phyloP scores from a whole-genome alignment of 2,797 vertebrate genomes.

The Mionectes olivaceus region DNA sequence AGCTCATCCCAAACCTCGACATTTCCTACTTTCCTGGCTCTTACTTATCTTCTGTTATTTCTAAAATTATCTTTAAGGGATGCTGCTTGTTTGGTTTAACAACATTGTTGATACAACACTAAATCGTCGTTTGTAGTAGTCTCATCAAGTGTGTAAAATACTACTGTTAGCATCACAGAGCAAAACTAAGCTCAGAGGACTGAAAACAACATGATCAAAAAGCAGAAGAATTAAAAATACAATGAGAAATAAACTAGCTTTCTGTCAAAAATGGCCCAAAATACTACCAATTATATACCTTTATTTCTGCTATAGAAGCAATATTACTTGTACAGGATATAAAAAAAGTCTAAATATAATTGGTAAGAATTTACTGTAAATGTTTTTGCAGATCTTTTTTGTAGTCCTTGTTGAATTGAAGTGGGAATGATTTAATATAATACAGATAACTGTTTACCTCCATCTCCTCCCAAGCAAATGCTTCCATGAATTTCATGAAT shows the following conservation, averaged over 20 bases:
- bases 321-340: not conserved
- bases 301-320: not conserved
- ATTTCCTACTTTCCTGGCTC: not conserved
- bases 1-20: not conserved
- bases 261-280: not conserved
- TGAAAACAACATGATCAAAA: not conserved
- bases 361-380: not conserved
- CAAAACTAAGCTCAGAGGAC: not conserved
- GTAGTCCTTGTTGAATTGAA: not conserved
- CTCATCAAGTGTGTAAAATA: not conserved
- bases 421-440: not conserved
- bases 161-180: not conserved
- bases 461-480: not conserved
- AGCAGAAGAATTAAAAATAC: not conserved
- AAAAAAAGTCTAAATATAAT: not conserved
- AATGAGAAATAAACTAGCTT: not conserved
- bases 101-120: not conserved
- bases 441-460: not conserved
- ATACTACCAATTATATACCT: not conserved
- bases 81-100: not conserved
- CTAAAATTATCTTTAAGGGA: not conserved
- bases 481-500: not conserved
- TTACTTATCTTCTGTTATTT: not conserved
- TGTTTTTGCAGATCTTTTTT: constrained; percentile 5
- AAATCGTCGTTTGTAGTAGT: not conserved